phyloP scores from a whole-genome alignment of 2,113 vertebrate genomes.

The Misgurnus anguillicaudatus region DNA sequence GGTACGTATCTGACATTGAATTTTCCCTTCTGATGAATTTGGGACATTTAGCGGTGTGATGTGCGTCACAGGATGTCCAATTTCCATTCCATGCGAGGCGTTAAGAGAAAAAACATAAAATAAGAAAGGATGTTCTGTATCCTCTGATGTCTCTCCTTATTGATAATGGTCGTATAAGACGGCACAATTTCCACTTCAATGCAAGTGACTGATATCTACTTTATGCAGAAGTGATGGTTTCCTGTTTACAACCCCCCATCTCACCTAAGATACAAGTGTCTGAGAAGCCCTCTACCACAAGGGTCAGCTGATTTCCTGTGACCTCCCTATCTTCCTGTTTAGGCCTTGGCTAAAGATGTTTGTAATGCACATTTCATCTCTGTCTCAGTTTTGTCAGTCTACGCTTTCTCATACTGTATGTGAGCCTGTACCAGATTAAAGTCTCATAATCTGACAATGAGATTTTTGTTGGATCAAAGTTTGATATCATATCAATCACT shows the following conservation, averaged over 20 bases:
- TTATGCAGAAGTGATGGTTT: neutral
- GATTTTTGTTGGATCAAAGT: too few relatives aligned
- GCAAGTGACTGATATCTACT: neutral
- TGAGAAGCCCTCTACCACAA: constrained; percentile 41
- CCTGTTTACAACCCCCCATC: neutral
- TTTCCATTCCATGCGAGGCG: constrained; percentile 48
- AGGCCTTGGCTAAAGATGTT: neutral
- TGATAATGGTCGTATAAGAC: neutral
- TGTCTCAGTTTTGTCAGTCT: too few relatives aligned
- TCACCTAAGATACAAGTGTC: constrained; percentile 3
- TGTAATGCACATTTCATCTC: too few relatives aligned
- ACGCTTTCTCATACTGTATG: too few relatives aligned
- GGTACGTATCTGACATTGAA: constrained; percentile 45
- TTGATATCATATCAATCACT: too few relatives aligned
- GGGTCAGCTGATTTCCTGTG: constrained; percentile 56
- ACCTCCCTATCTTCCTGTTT: constrained; percentile 38
- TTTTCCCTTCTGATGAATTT: constrained; percentile 52
- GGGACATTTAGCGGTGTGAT: constrained; percentile 35
- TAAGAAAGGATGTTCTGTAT: neutral
- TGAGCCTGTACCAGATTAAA: too few relatives aligned
- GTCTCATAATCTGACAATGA: too few relatives aligned
- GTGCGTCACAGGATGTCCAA: constrained; percentile 55
- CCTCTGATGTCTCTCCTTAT: neutral
- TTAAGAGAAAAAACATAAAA: constrained; percentile 6
- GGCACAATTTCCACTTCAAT: constrained; percentile 10